phyloP scores from a whole-genome alignment of 1,140 invertebrate species.

The Euglossa dilemma region DNA sequence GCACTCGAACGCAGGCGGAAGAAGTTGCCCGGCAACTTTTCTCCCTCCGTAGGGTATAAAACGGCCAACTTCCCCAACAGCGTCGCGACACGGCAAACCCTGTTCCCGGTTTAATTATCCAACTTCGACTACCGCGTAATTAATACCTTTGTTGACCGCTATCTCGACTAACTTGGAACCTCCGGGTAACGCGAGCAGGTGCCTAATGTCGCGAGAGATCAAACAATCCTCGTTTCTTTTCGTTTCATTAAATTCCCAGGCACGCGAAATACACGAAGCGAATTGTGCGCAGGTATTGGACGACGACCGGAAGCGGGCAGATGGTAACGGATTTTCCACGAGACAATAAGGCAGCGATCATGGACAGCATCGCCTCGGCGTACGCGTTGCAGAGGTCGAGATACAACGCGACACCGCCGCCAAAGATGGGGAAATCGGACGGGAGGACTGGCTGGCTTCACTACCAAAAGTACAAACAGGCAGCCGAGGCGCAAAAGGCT shows the following conservation, averaged over 20 bases:
- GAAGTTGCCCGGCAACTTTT: neutral
- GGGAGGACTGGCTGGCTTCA: constrained; percentile 65
- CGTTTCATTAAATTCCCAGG: too few relatives aligned
- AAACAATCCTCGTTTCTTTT: too few relatives aligned
- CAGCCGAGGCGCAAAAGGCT: constrained; percentile 70
- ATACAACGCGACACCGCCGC: constrained; percentile 70
- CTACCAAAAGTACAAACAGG: constrained; percentile 67
- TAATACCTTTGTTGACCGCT: neutral
- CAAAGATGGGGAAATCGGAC: constrained; percentile 13
- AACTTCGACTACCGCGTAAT: neutral
- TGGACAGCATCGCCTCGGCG: constrained; percentile 88
- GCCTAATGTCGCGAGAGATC: too few relatives aligned
- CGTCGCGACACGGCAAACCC: neutral
- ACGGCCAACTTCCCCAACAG: neutral
- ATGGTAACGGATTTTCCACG: constrained; percentile 63
- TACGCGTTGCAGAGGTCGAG: constrained; percentile 83
- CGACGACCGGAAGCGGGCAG: constrained; percentile 68
- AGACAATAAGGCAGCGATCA: constrained; percentile 88
- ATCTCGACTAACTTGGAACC: neutral
- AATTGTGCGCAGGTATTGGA: constrained; percentile 76
- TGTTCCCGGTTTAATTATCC: neutral
- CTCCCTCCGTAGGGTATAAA: neutral
- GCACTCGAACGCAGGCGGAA: neutral
- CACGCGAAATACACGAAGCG: too few relatives aligned
- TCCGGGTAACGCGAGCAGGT: neutral